Evolutionary conservation across 2,113 vertebrate genomes (phyloP), one percentile per base, ranked within the genome.

Genomic region (Copsychus sechellarum): DNA sequence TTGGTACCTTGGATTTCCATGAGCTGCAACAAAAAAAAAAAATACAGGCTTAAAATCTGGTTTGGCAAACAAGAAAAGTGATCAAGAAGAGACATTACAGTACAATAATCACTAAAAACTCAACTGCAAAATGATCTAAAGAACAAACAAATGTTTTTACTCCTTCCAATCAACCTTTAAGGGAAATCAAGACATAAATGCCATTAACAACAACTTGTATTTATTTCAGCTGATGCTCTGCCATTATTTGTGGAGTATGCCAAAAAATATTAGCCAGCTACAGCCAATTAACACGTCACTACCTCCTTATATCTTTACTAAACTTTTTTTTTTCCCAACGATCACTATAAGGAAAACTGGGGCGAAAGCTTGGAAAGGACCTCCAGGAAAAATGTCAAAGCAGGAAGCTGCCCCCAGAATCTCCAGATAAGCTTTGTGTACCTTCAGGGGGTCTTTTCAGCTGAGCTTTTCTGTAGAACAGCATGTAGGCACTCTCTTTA

Each of bases 401-500:
- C 81, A 92, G 42, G 11, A 38, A 60, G 11, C 12, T 14, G 12
- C 28, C 24, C 9, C 7, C 12, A 51, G 38, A 57, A 93, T 3
- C 22, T 12, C 14, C 93, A 54, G 47, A 36, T 16, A 19, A 95
- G 12, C 20, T 85, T 9, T 61, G 47, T 29, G 5, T 98, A 99
- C 99, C 99, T 98, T 99, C 98, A 33, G 84, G 79, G 2, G 99
- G 99, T 80, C 99, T 98, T 87, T 97, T 97, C 87, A 99, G 96
- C 87, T 97, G 97, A 70, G 98, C 97, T 96, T 99, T 99, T 82
- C 99, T 98, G 95, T 99, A 99, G 89, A 99, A 99, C 92, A 99
- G 97, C 99, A 99, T 99, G 98, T 99, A 99, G 85, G 99, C 99
- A 42, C 99, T 99, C 97, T 99, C 99, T 97, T 99, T 99, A 53